phyloP scores from a whole-genome alignment of 2,888 invertebrate species.

The Acrobasis repandana region DNA sequence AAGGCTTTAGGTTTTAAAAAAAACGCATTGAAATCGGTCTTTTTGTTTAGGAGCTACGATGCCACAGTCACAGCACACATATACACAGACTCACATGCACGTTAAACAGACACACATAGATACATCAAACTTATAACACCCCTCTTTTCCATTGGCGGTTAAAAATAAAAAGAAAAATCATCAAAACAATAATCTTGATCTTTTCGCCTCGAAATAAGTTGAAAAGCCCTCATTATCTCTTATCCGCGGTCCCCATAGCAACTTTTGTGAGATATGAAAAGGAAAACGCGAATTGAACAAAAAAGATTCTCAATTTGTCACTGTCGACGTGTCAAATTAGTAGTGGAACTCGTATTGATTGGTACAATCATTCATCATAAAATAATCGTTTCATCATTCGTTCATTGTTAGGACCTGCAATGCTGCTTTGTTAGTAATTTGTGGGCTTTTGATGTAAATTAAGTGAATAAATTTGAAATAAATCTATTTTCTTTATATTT shows the following conservation, averaged over 20 bases:
- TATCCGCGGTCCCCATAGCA: not conserved
- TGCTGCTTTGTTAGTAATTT: not conserved
- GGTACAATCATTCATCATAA: constrained; percentile 17
- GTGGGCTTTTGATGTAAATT: not conserved
- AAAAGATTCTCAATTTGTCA: constrained; percentile 17
- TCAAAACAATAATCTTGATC: not conserved
- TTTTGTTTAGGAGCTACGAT: no score
- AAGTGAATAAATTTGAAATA: not conserved
- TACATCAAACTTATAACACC: no score
- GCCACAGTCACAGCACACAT: no score
- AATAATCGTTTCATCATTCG: constrained; percentile 12
- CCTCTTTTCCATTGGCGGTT: no score
- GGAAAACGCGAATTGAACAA: constrained; percentile 18
- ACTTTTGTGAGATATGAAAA: constrained; percentile 16
- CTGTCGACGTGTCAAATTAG: constrained; percentile 18
- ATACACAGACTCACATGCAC: no score
- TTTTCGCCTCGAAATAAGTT: not conserved
- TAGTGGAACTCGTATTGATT: constrained; percentile 16
- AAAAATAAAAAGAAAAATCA: not conserved
- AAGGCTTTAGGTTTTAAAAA: no score
- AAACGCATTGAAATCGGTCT: no score
- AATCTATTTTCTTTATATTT: no score
- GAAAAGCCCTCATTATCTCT: not conserved
- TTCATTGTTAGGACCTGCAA: constrained; percentile 4
- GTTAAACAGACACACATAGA: no score